Base-by-base conservation (phyloP, 64 coral and sea anemone genomes). In the Anthopleura sola region DNA sequence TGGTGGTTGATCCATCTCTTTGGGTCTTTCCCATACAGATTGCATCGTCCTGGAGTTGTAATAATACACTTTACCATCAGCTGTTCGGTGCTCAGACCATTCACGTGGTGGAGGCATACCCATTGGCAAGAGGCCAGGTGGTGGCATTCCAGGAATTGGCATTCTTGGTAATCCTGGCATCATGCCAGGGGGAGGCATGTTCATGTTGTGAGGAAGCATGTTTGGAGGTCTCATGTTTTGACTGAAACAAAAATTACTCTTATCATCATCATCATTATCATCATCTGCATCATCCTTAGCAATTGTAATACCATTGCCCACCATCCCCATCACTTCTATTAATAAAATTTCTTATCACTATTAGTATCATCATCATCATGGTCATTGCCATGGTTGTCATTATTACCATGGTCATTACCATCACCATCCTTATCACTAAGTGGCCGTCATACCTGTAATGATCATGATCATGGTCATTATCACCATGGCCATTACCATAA, bases 31-130 rank as follows among this genome's bases (percentile, higher is more conserved):
- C 92, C 92, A 94, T 3, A 86, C 85, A 31, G 92, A 94, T 37
- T 89, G 87, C 60, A 90, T 81, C 14, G 92, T 94, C 49, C 78
- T 83, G 10, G 92, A 90, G 76, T 94, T 94, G 50, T 94, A 94
- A 49, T 90, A 94, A 83, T 94, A 94, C 11, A 86, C 88, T 75
- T 87, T 74, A 82, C 92, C 92, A 68, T 94, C 92, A 51, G 77
- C 60, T 17, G 64, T 90, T 24, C 84, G 85, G 50, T 94, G 92
- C 26, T 94, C 92, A 64, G 87, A 90, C 92, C 92, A 94, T 60
- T 94, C 92, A 55, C 75, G 28, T 53, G 36, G 77, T 24, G 77
- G 83, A 23, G 85, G 54, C 36, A 86, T 51, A 11, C 60, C 82
- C 75, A 93, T 79, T 1, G 87, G 86, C 36, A 75, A 81, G 0